Evolutionary conservation across 2,113 vertebrate species (phyloP).

Genomic region (Oryzias curvinotus): DNA sequence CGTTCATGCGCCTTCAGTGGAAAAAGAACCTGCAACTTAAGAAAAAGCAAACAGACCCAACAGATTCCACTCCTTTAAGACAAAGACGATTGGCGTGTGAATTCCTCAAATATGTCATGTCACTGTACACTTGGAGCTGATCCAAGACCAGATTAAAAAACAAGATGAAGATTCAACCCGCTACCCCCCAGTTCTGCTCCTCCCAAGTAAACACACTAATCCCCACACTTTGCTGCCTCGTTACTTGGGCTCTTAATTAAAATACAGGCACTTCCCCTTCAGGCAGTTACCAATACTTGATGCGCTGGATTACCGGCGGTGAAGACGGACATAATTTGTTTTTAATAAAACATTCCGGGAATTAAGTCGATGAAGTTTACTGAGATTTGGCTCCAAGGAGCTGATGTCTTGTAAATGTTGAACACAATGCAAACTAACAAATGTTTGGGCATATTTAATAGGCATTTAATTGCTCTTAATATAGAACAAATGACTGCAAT

Average conservation of each 20-base stretch:
- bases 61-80: constrained; percentile 38
- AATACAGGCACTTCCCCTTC: constrained; percentile 74
- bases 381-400: constrained; percentile 72
- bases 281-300: constrained; percentile 79
- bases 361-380: constrained; percentile 77
- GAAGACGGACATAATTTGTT: constrained; percentile 77
- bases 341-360: constrained; percentile 79
- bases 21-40: neutral
- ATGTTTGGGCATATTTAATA: constrained; percentile 71
- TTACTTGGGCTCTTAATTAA: constrained; percentile 81
- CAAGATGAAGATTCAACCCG: constrained; percentile 54
- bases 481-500: constrained; percentile 70
- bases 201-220: constrained; percentile 77
- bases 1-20: no score
- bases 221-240: constrained; percentile 74
- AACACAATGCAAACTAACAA: constrained; percentile 73
- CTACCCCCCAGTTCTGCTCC: constrained; percentile 28
- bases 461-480: constrained; percentile 76
- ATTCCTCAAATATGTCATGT: constrained; percentile 66
- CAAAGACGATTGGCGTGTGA: constrained; percentile 47
- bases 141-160: constrained; percentile 70
- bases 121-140: constrained; percentile 62
- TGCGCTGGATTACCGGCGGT: constrained; percentile 73
- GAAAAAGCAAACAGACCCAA: constrained; percentile 19
- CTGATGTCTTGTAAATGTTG: constrained; percentile 56